Conservation (phyloP, 2,797 vertebrate species). For the Distichodus sexfasciatus region DNA sequence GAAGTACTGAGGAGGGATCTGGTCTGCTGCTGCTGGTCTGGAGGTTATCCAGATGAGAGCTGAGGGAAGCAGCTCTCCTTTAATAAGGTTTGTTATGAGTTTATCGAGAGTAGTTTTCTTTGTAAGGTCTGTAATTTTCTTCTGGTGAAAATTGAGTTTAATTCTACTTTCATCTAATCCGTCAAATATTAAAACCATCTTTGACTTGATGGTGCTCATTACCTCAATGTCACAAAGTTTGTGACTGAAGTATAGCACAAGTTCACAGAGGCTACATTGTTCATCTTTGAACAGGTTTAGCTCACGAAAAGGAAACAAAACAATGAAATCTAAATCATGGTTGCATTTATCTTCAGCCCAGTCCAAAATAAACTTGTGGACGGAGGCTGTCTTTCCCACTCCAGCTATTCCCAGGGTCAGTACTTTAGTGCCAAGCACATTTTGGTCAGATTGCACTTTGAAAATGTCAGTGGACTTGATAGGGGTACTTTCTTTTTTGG, state of each 20-base stretch:
- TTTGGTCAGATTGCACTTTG: too few species aligned
- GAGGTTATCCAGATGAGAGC: too few species aligned
- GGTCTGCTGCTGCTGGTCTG: slow-evolving; percentile 14
- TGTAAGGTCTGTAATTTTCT: not conserved
- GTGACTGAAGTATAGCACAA: too few species aligned
- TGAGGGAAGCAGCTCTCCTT: too few species aligned
- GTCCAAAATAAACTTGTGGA: slow-evolving; percentile 36
- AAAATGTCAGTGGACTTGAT: not conserved
- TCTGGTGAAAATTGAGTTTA: not conserved
- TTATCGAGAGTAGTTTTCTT: too few species aligned
- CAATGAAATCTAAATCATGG: slow-evolving; percentile 20
- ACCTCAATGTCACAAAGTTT: too few species aligned
- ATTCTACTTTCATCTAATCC: too few species aligned
- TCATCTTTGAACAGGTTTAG: slow-evolving; percentile 9
- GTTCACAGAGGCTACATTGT: slow-evolving; percentile 4
- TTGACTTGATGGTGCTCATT: too few species aligned
- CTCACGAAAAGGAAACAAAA: slow-evolving; percentile 23
- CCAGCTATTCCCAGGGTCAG: slow-evolving; percentile 21
- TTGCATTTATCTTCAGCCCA: slow-evolving; percentile 23
- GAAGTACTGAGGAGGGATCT: too few species aligned
- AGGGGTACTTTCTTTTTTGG: not conserved
- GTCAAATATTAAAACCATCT: too few species aligned
- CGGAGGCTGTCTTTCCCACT: slow-evolving; percentile 24
- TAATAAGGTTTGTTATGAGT: slow-evolving; percentile 6
- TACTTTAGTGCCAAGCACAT: not conserved